Evolutionary conservation across 2,113 vertebrate species (phyloP).

Genomic region (Thermophis baileyi): DNA sequence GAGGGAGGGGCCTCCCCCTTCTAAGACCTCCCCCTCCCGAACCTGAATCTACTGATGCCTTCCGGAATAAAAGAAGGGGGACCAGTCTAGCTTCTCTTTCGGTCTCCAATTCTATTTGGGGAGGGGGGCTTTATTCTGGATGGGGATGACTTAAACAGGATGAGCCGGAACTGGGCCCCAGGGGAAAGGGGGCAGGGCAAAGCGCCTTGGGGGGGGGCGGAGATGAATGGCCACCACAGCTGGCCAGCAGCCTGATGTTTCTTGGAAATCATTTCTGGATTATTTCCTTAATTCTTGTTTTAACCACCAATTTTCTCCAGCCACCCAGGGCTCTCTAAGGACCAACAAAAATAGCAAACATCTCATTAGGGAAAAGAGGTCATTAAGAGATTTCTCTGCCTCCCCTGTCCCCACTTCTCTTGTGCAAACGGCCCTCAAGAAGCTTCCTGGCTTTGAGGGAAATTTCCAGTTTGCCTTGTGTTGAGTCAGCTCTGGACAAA

Average conservation of each 20-base stretch:
- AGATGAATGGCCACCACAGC: not conserved
- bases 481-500: not conserved
- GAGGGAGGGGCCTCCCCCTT: not conserved
- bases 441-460: not conserved
- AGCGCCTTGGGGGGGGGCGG: not conserved
- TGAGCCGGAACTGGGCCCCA: not conserved
- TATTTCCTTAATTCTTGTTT: not conserved
- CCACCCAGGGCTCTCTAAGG: not conserved
- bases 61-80: not conserved
- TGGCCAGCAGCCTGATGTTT: too few species aligned
- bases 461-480: not conserved
- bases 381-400: not conserved
- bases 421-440: not conserved
- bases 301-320: not conserved
- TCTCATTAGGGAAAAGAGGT: not conserved
- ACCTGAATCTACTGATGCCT: not conserved
- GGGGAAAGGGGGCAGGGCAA: not conserved
- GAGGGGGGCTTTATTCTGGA: not conserved
- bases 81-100: not conserved
- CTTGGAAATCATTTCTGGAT: not conserved
- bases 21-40: too few species aligned
- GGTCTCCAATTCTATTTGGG: not conserved
- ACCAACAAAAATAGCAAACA: not conserved
- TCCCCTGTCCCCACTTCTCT: not conserved
- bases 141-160: not conserved